Conservation (phyloP, 2,113 vertebrate genomes). For the Hippocampus zosterae region DNA sequence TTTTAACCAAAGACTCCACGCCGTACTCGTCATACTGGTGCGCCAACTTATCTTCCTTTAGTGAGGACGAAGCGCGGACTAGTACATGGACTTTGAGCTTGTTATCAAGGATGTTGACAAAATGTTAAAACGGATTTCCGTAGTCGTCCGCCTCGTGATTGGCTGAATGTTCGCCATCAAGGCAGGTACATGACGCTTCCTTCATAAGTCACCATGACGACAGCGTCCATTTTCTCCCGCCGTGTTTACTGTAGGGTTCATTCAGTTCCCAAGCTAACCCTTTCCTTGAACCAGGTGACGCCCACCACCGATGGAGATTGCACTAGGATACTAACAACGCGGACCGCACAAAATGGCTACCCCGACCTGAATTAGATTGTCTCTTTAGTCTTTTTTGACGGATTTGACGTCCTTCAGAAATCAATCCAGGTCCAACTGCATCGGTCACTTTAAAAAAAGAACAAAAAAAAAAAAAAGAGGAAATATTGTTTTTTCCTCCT, state of each 20-base stretch:
- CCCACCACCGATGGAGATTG: conserved; percentile 57
- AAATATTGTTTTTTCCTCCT: conserved; percentile 22
- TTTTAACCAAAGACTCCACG: too few relatives aligned
- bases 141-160: conserved; percentile 4
- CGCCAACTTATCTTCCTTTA: not conserved
- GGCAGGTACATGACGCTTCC: conserved; percentile 26
- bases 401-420: conserved; percentile 63
- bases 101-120: not conserved
- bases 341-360: conserved; percentile 52
- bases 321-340: conserved; percentile 42
- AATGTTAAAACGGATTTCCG: not conserved
- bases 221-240: conserved; percentile 22
- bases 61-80: not conserved
- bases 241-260: conserved; percentile 35
- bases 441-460: not conserved
- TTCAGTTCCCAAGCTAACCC: conserved; percentile 23
- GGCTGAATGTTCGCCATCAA: conserved; percentile 23
- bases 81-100: not conserved
- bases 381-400: conserved; percentile 58
- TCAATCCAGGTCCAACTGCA: conserved; percentile 40
- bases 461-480: not conserved
- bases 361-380: conserved; percentile 60
- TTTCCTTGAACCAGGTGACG: conserved; percentile 44
- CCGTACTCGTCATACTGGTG: too few relatives aligned
- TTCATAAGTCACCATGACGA: conserved; percentile 33